phyloP scores from a whole-genome alignment of 2,888 invertebrate species.

The Tuta absoluta region DNA sequence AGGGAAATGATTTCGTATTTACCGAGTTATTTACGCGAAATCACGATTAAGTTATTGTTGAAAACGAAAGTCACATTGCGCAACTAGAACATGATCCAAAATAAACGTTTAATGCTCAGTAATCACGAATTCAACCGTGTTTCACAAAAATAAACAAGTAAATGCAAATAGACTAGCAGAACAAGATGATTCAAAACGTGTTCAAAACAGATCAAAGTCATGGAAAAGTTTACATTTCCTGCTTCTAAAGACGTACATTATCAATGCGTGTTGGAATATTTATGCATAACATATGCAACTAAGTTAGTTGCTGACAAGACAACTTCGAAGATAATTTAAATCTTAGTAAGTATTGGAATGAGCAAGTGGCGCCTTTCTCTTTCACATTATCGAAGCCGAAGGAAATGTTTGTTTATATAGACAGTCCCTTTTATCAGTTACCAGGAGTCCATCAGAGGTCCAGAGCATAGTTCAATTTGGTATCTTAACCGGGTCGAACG shows the following conservation, averaged over 20 bases:
- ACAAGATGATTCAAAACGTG: background rate
- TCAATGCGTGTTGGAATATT: background rate
- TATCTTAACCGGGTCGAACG: constrained; percentile 31
- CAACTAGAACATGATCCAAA: background rate
- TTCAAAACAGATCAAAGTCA: background rate
- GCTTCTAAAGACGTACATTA: background rate
- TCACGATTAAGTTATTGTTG: background rate
- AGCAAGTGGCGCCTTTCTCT: background rate
- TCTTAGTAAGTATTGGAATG: background rate
- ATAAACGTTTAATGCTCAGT: background rate
- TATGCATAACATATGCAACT: background rate
- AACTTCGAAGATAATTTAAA: background rate
- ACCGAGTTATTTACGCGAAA: background rate
- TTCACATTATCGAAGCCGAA: constrained; percentile 18
- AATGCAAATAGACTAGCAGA: background rate
- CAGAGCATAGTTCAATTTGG: constrained; percentile 28
- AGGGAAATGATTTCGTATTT: background rate
- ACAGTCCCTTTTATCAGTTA: constrained; percentile 18
- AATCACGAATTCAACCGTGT: background rate
- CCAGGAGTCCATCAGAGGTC: constrained; percentile 7
- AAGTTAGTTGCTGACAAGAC: background rate
- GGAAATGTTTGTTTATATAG: constrained; percentile 11
- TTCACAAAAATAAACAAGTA: background rate
- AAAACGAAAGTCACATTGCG: background rate
- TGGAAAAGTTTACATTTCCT: background rate